Base-by-base conservation (phyloP, 2,113 vertebrate genomes). In the Notarius quadriscutis region DNA sequence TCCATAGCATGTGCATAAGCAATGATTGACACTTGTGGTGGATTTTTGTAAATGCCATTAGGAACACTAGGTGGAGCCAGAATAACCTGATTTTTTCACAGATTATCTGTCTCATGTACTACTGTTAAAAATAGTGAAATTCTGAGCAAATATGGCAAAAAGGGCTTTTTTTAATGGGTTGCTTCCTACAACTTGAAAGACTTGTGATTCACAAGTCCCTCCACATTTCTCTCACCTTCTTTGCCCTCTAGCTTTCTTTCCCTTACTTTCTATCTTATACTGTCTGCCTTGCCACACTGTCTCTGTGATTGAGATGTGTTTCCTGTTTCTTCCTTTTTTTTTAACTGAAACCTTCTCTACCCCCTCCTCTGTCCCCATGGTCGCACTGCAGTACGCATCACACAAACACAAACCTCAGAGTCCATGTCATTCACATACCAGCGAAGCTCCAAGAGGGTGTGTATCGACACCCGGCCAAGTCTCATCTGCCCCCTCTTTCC, bases 391-490 rank as follows among this genome's bases (percentile, higher is more conserved):
- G 98, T 99, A 93, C 97, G 92, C 93, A 97, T 99, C 92, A 97
- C 97, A 94, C 98, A 99, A 57, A 97, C 97, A 89, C 97, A 94
- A 91, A 97, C 97, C 87, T 96, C 96, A 90, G 97, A 99, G 86
- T 98, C 98, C 91, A 95, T 99, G 98, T 98, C 97, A 86, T 98
- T 98, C 95, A 97, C 96, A 93, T 99, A 98, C 94, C 95, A 99
- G 88, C 97, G 97, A 91, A 97, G 97, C 88, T 98, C 97, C 88
- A 96, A 97, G 89, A 98, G 97, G 86, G 96, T 99, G 95, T 94
- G 93, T 95, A 95, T 99, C 93, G 96, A 96, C 93, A 97, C 97
- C 90, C 96, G 97, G 94, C 97, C 97, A 89, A 94, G 91, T 91
- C 96, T 65, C 95, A 96, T 92, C 93, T 71, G 86, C 87, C 91